These are phyloP conservation scores for Pituophis catenifer DNA, from an alignment of 2,113 vertebrate genomes.

Conservation along the genomic window DNA sequence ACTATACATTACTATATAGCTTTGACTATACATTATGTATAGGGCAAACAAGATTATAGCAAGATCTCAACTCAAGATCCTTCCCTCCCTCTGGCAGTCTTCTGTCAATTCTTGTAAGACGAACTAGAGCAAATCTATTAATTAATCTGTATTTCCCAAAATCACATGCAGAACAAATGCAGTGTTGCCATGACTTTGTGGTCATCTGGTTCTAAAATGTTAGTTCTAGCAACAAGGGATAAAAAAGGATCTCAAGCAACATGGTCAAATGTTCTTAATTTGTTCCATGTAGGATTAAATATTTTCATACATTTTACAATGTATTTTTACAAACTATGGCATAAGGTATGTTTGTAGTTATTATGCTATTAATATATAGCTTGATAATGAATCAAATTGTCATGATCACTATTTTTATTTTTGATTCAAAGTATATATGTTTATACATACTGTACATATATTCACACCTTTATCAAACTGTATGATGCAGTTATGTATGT, in stretches of 20 bases:
- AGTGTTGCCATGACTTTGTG: background rate
- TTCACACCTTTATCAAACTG: background rate
- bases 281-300: background rate
- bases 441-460: background rate
- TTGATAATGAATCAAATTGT: background rate
- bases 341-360: background rate
- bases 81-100: background rate
- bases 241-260: background rate
- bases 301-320: background rate
- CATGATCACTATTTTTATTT: background rate
- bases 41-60: background rate
- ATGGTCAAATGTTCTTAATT: background rate
- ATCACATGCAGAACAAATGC: background rate
- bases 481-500: background rate
- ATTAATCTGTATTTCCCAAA: background rate
- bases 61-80: background rate
- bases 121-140: background rate
- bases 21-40: background rate
- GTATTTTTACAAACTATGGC: background rate
- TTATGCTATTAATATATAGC: background rate
- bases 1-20: background rate
- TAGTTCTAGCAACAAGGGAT: background rate
- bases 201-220: background rate
- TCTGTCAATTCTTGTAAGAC: background rate
- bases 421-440: background rate